Conservation (phyloP, 1,140 invertebrate genomes). For the Drosophila seguyi region DNA sequence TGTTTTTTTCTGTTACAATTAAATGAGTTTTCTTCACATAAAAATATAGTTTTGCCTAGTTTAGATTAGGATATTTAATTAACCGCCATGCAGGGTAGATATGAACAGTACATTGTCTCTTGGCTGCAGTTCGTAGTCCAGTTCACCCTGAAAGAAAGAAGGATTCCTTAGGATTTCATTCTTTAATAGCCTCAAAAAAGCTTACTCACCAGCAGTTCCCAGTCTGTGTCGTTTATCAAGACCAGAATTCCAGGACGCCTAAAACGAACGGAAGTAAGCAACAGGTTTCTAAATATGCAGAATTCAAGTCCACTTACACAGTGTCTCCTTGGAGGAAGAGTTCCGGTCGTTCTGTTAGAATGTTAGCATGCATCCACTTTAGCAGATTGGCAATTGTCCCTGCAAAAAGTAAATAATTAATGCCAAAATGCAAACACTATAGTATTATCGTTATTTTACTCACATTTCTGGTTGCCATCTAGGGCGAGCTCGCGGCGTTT, state of each 20-base stretch:
- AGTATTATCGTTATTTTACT: slow-evolving; percentile 52
- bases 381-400: slow-evolving; percentile 92
- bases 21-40: slow-evolving; percentile 14
- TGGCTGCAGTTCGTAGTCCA: slow-evolving; percentile 86
- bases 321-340: slow-evolving; percentile 94
- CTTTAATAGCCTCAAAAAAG: accelerated
- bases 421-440: slow-evolving; percentile 11
- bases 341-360: slow-evolving; percentile 94
- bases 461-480: slow-evolving; percentile 85
- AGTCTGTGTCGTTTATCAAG: slow-evolving; percentile 96
- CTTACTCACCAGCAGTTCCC: slow-evolving; percentile 92
- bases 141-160: slow-evolving; percentile 85
- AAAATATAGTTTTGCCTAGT: slow-evolving; percentile 30
- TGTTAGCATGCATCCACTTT: slow-evolving; percentile 93
- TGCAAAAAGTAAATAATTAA: slow-evolving; percentile 68
- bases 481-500: slow-evolving; percentile 90
- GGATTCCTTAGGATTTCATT: too few species aligned
- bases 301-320: slow-evolving; percentile 87
- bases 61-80: slow-evolving; percentile 28
- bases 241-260: slow-evolving; percentile 97
- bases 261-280: neutral
- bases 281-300: neutral
- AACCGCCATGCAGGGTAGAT: slow-evolving; percentile 88
- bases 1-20: slow-evolving; percentile 15
- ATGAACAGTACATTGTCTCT: slow-evolving; percentile 87